Evolutionary conservation across 2,888 invertebrate genomes (phyloP), one percentile per base, ranked within the genome.

Genomic region (Eupithecia subumbrata): DNA sequence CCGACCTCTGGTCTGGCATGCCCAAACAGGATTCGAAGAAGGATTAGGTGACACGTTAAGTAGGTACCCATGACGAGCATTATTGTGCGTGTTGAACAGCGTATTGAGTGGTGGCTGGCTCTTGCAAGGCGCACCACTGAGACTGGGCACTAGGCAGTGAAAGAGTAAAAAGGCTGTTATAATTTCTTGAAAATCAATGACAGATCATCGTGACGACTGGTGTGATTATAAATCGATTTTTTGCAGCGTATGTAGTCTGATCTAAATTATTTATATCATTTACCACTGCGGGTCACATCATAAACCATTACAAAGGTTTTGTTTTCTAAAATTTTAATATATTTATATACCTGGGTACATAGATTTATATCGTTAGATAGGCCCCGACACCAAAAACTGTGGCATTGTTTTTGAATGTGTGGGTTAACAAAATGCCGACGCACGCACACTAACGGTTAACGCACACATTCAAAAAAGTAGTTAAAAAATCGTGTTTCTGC

Each of bases 1-100:
- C 92, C 2, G 94, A 95, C 78, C 85, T 95, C 22, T 95, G 94
- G 94, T 85, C 87, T 75, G 85, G 88, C 71, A 84, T 87, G 0
- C 86, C 91, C 5, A 87, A 90, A 25, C 86, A 90, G 22, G 93
- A 92, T 43, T 87, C 88, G 1, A 93, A 91, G 74, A 93, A 92
- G 78, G 91, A 93, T 82, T 87, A 85, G 77, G 22, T 12, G 0
- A 12, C 22, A 60, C 25, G 25, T 60, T 37, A 66, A 30, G 18
- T 37, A 66, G 16, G 18, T 18, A 64, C 11, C 34, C 3, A 64
- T 18, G 64, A 34, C 64, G 11, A 64, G 18, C 60, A 60, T 25
- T 22, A 12, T 22, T n/a, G 56, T 56, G 3, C 52, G 4, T 56
- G 11, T n/a, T 22, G 9, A 48, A 25, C 5, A 60, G 22, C 60